Evolutionary conservation across 2,888 invertebrate species (phyloP).

Genomic region (Orchestes rusci): DNA sequence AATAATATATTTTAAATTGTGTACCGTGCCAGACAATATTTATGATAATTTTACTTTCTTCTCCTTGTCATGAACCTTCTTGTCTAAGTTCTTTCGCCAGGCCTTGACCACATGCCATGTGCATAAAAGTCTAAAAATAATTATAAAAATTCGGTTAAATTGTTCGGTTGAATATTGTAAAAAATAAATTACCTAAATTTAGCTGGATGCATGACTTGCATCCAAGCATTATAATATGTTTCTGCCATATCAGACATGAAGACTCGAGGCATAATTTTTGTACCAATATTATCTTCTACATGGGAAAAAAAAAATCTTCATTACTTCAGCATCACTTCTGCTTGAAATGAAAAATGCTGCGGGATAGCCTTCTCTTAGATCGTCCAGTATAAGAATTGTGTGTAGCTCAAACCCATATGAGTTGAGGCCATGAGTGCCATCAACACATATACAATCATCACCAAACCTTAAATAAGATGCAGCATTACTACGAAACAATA

Average conservation of each 20-base stretch:
- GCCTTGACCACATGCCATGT: too few species aligned
- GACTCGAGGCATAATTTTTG: conserved; percentile 6
- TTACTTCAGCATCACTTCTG: conserved; percentile 11
- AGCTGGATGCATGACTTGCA: conserved; percentile 14
- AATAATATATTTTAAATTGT: conserved; percentile 1
- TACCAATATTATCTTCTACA: background rate
- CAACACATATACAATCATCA: conserved; percentile 8
- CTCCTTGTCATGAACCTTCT: conserved; percentile 16
- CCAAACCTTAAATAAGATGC: conserved; percentile 4
- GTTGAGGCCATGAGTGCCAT: conserved; percentile 15
- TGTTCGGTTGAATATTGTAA: too few species aligned
- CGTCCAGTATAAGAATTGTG: conserved; percentile 25
- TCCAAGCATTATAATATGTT: conserved; percentile 20
- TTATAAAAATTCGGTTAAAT: too few species aligned
- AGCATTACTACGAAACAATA: background rate
- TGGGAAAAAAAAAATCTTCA: conserved; percentile 6
- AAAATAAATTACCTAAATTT: conserved; percentile 6
- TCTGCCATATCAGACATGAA: conserved; percentile 21
- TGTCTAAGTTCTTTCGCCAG: conserved; percentile 14
- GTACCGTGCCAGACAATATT: background rate
- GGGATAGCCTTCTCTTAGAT: conserved; percentile 27
- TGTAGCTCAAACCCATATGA: conserved; percentile 24
- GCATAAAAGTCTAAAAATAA: too few species aligned
- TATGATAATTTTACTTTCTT: background rate
- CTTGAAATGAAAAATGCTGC: conserved; percentile 25